Evolutionary conservation across 2,113 vertebrate genomes (phyloP).

Genomic region (Scortum barcoo): DNA sequence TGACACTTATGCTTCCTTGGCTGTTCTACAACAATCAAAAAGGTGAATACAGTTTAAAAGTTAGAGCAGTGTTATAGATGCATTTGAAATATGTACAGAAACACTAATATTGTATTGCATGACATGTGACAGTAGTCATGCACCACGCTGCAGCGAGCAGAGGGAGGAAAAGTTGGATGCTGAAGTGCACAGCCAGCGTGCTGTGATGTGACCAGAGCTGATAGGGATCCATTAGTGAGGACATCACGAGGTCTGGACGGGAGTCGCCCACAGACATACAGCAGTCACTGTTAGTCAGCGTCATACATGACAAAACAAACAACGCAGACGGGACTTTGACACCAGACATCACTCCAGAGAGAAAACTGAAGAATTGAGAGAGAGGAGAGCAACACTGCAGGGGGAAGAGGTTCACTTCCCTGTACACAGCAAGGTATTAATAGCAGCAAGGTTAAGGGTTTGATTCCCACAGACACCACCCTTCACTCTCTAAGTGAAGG

Average conservation of each 20-base stretch:
- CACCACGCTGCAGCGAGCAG: not conserved
- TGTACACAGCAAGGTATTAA: not conserved
- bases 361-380: not conserved
- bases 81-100: not conserved
- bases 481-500: not conserved
- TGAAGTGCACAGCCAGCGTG: slow-evolving; percentile 39
- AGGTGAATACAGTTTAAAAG: too few species aligned
- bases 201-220: slow-evolving; percentile 43
- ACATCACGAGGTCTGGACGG: slow-evolving; percentile 36
- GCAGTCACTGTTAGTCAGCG: slow-evolving; percentile 43
- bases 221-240: slow-evolving; percentile 42
- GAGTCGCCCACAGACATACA: slow-evolving; percentile 44
- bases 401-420: not conserved
- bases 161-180: slow-evolving; percentile 10
- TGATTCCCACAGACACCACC: not conserved
- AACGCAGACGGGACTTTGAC: slow-evolving; percentile 15
- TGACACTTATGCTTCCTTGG: not conserved
- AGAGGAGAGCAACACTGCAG: not conserved
- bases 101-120: not conserved
- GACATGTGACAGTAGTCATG: not conserved
- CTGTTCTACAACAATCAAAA: too few species aligned
- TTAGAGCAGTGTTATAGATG: too few species aligned
- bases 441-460: not conserved
- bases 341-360: slow-evolving; percentile 17
- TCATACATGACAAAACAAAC: slow-evolving; percentile 46